A percentile compares a stretch with the other conserved stretches of the same genome.
phyloP scores from a whole-genome alignment of 2,113 vertebrate genomes.

The Mugil cephalus region DNA sequence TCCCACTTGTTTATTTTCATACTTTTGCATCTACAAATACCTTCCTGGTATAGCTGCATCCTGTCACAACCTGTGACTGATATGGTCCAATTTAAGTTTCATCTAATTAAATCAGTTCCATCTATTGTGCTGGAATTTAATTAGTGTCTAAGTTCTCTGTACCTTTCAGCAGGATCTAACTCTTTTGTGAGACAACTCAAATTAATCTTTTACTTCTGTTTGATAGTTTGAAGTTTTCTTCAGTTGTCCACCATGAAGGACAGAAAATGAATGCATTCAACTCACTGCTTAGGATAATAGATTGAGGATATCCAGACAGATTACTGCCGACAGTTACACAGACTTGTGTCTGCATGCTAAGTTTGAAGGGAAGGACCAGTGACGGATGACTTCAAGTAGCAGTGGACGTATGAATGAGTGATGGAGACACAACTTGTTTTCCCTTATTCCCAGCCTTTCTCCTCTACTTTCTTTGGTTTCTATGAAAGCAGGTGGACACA shows the following conservation, averaged over 20 bases:
- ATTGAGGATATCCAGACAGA: slow-evolving; percentile 57
- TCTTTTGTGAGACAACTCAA: slow-evolving; percentile 14
- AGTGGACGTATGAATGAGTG: slow-evolving; percentile 49
- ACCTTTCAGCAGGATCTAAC: slow-evolving; percentile 11
- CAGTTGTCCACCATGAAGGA: slow-evolving; percentile 44
- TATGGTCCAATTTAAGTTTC: slow-evolving; percentile 15
- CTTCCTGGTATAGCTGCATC: neutral
- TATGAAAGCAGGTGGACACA: slow-evolving; percentile 45
- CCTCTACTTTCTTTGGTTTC: slow-evolving; percentile 35
- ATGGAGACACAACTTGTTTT: slow-evolving; percentile 34
- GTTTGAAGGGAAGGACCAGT: slow-evolving; percentile 44
- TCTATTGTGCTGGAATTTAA: slow-evolving; percentile 48
- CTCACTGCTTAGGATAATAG: slow-evolving; percentile 47
- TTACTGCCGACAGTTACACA: slow-evolving; percentile 45
- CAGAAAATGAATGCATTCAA: slow-evolving; percentile 55
- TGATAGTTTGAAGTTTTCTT: slow-evolving; percentile 43
- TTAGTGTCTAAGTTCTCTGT: slow-evolving; percentile 4
- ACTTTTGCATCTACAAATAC: neutral
- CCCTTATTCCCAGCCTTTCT: neutral
- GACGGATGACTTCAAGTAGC: slow-evolving; percentile 63
- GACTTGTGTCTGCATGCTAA: slow-evolving; percentile 56
- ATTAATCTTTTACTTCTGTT: slow-evolving; percentile 37
- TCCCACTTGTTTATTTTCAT: slow-evolving; percentile 8
- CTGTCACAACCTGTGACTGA: slow-evolving; percentile 17
- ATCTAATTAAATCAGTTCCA: slow-evolving; percentile 35